Evolutionary conservation across 2,797 vertebrate species (phyloP).

Genomic region (Champsocephalus gunnari): DNA sequence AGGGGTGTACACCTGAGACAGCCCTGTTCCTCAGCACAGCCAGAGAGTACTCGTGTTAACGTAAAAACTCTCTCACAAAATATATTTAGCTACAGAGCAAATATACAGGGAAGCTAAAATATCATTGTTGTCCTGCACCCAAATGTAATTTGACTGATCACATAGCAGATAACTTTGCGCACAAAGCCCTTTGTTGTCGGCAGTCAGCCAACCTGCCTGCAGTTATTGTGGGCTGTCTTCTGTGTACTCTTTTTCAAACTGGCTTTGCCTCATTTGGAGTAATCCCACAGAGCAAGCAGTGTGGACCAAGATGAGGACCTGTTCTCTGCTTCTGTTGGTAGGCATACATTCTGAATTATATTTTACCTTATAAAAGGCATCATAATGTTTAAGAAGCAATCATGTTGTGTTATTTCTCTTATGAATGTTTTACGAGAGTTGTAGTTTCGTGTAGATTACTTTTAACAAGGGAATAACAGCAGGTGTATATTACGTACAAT

Average conservation of each 20-base stretch:
- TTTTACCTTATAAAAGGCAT: background rate
- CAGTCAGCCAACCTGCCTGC: conserved; percentile 42
- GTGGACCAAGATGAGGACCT: conserved; percentile 58
- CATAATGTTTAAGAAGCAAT: background rate
- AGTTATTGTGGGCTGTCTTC: conserved; percentile 62
- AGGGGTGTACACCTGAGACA: conserved; percentile 41
- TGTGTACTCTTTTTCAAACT: background rate
- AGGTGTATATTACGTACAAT: background rate
- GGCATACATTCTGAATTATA: conserved; percentile 23
- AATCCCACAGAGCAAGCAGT: conserved; percentile 13
- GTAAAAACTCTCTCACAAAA: background rate
- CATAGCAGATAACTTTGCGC: background rate
- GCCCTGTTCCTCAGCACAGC: background rate
- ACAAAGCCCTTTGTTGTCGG: conserved; percentile 21
- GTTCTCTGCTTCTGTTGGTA: conserved; percentile 69
- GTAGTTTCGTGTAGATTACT: background rate
- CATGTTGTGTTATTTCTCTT: background rate
- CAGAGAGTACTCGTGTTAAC: background rate
- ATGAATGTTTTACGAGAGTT: background rate
- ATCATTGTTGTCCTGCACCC: background rate
- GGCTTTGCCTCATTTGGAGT: background rate
- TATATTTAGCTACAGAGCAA: background rate
- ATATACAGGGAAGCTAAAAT: background rate
- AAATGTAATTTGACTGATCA: background rate
- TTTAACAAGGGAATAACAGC: background rate